These are phyloP conservation scores for Synergus japonicus DNA, from an alignment of 2,888 invertebrate genomes.

Conservation along the genomic window DNA sequence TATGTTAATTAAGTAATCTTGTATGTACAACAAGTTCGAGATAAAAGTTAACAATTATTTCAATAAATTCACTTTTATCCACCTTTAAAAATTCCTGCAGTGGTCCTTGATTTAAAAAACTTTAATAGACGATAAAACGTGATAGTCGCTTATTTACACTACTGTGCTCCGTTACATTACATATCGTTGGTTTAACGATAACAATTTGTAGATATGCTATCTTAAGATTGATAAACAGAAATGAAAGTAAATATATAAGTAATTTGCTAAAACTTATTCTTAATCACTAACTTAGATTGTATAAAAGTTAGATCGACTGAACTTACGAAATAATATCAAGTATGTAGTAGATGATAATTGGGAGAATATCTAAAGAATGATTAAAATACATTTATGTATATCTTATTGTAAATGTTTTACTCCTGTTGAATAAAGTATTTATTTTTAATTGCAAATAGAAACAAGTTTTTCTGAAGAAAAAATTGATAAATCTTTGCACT, in stretches of 20 bases:
- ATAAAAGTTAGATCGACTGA: neutral
- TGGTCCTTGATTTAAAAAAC: slow-evolving; percentile 69
- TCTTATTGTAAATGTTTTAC: neutral
- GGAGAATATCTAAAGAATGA: neutral
- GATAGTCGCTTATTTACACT: slow-evolving; percentile 53
- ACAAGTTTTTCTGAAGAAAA: no score
- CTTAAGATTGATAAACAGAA: slow-evolving; percentile 20
- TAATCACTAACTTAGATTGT: neutral
- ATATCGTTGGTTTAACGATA: slow-evolving; percentile 33
- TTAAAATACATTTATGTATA: neutral
- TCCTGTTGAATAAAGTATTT: neutral
- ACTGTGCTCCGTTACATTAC: slow-evolving; percentile 46
- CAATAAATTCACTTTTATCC: slow-evolving; percentile 64
- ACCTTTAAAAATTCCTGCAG: slow-evolving; percentile 62
- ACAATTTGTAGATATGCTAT: slow-evolving; percentile 46
- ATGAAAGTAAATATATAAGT: slow-evolving; percentile 27
- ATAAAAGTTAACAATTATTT: slow-evolving; percentile 67
- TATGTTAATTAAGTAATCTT: slow-evolving; percentile 59
- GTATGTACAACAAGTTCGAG: slow-evolving; percentile 66
- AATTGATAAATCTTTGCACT: neutral
- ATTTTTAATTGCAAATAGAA: no score
- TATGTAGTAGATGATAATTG: neutral
- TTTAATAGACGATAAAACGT: slow-evolving; percentile 41
- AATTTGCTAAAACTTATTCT: slow-evolving; percentile 42
- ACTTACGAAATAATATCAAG: neutral